Percentiles rank a stretch among this genome's conserved stretches.
Conservation (phyloP, 2,888 invertebrate genomes). For the Plagodis dolabraria region DNA sequence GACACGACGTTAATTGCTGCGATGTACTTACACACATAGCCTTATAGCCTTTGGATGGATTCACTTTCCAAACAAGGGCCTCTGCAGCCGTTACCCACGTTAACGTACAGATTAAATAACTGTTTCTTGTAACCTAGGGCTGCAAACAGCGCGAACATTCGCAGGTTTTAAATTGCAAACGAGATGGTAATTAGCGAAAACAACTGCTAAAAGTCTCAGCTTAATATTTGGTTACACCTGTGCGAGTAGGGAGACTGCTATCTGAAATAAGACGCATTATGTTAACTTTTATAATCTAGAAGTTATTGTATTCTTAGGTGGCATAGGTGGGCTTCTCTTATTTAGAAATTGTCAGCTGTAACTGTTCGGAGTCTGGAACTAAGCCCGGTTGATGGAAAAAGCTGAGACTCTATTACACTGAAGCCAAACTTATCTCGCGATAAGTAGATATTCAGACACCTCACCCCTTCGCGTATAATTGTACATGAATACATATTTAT, state of each 20-base stretch:
- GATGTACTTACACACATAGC: constrained; percentile 29
- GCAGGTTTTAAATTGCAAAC: constrained; percentile 80
- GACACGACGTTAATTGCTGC: constrained; percentile 69
- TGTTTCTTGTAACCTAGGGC: constrained; percentile 35
- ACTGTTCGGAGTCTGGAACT: no score
- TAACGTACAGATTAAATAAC: background rate
- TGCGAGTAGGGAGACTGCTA: constrained; percentile 1
- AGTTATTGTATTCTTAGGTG: no score
- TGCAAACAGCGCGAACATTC: constrained; percentile 44
- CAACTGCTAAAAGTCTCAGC: constrained; percentile 69
- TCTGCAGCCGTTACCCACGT: background rate
- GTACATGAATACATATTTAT: no score
- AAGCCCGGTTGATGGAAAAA: no score
- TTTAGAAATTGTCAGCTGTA: no score
- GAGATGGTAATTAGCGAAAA: constrained; percentile 83
- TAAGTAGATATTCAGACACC: no score
- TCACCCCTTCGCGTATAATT: no score
- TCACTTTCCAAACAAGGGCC: constrained; percentile 70
- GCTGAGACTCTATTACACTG: no score
- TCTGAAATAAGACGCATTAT: no score
- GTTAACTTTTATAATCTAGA: no score
- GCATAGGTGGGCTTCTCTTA: no score
- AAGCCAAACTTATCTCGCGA: no score
- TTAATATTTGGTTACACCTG: constrained; percentile 24
- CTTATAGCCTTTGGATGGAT: constrained; percentile 62